A percentile compares a stretch with the other conserved stretches of the same genome.
These are phyloP conservation scores for Mormyrus lacerda DNA, from an alignment of 2,113 vertebrate species.

Conservation along the genomic window DNA sequence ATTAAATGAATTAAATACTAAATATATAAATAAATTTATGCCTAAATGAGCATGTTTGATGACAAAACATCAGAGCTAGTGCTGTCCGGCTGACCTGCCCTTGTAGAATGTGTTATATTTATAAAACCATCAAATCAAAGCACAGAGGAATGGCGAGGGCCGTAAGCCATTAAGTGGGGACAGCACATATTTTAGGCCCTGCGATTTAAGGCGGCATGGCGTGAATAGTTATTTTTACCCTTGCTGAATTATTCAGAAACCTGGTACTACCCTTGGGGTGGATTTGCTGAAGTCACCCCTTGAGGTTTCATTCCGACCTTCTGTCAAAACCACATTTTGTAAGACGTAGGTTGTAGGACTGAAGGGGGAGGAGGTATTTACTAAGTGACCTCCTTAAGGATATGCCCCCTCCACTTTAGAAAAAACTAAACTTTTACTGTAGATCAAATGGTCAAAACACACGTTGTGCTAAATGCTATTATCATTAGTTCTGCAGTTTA, in stretches of 20 bases:
- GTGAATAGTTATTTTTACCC: not conserved
- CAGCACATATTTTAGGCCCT: not conserved
- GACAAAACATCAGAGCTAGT: not conserved
- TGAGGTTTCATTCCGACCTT: not conserved
- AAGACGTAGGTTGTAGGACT: not conserved
- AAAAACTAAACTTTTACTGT: not conserved
- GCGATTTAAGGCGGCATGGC: not conserved
- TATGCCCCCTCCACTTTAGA: not conserved
- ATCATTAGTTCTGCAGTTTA: not conserved
- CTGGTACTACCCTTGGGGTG: not conserved
- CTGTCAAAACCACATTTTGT: not conserved
- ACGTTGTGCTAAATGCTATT: not conserved
- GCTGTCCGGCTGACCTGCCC: not conserved
- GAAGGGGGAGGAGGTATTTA: not conserved
- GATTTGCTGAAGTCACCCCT: not conserved
- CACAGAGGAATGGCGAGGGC: not conserved
- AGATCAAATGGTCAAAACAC: too few species aligned
- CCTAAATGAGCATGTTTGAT: not conserved
- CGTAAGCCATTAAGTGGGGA: not conserved
- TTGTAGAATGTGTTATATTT: not conserved
- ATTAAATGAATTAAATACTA: not conserved
- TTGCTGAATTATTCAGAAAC: conserved; percentile 12
- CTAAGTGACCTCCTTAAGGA: not conserved
- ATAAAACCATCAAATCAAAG: not conserved
- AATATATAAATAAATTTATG: not conserved